Conservation (phyloP, 2,888 invertebrate species). For the Blomia tropicalis region DNA sequence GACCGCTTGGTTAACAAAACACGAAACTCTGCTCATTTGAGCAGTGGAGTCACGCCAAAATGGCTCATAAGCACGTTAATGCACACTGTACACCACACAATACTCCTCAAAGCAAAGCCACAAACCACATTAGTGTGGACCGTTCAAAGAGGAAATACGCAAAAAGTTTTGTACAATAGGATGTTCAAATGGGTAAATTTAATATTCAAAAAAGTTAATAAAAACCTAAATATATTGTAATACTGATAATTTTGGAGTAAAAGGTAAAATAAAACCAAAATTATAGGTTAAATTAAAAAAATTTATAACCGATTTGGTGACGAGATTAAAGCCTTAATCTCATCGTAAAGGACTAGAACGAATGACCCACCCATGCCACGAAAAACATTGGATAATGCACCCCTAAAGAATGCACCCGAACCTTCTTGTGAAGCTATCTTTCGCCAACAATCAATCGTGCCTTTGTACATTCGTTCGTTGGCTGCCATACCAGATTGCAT, state of each 20-base stretch:
- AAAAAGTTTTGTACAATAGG: background rate
- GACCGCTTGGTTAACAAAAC: background rate
- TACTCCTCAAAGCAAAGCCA: no score
- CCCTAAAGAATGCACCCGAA: conserved; percentile 75
- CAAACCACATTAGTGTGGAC: no score
- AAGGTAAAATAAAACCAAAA: no score
- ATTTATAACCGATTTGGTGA: no score
- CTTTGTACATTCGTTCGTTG: conserved; percentile 69
- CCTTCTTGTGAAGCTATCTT: conserved; percentile 74
- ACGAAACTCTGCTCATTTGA: conserved; percentile 5
- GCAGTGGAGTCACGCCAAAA: background rate
- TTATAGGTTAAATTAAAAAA: no score
- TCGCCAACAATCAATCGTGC: conserved; percentile 75
- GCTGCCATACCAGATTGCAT: conserved; percentile 79
- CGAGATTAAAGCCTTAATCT: conserved; percentile 33
- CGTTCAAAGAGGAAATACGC: background rate
- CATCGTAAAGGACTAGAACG: conserved; percentile 78
- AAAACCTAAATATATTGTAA: background rate
- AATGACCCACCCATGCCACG: conserved; percentile 87
- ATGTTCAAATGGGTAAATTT: background rate
- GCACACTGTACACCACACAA: no score
- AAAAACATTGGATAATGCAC: conserved; percentile 81
- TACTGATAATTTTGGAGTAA: background rate
- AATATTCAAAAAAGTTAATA: background rate
- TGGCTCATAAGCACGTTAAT: no score